Evolutionary conservation across 2,113 vertebrate species (phyloP), one percentile per base, ranked within the genome.

Genomic region (Turdus rufiventris): DNA sequence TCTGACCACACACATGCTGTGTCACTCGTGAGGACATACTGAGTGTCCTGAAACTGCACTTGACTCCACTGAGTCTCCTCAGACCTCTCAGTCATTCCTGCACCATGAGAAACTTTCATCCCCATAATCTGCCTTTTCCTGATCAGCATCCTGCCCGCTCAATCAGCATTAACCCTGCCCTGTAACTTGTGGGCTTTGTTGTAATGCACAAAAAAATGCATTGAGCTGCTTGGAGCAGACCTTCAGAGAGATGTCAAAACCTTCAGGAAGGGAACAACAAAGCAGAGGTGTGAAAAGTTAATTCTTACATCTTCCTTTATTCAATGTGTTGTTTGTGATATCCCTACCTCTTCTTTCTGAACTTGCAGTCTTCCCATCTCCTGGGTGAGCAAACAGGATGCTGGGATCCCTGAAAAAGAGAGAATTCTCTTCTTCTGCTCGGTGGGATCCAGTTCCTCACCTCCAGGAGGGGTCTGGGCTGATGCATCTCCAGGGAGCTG

Each of bases 1-100:
- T 70, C 40, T 42, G 25, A 10, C 36, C 43, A 29, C 53, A 51
- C 19, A 31, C 61, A 28, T 0, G 5, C 14, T 0, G 1, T 18
- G 21, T 8, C 66, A 8, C 20, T 3, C 3, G 17, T 17, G 38
- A 3, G 38, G 12, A 7, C 6, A n/a, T n/a, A 3, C 7, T 6
- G 57, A 34, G 11, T n/a, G 4, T 5, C 20, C 47, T 40, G 38
- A 50, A 54, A 10, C 9, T 54, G 14, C 15, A 15, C 18, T 34
- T 73, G 56, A 12, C 23, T 57, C 67, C 40, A n/a, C 2, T 14
- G 61, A 11, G 24, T 43, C 54, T 53, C 77, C 43, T 36, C 48
- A 54, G 45, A 61, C 8, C 14, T 9, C 34, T 63, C 3, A 3
- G 3, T 20, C 45, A 33, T 18, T 85, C 63, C 24, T 43, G 23